Evolutionary conservation across 2,797 vertebrate genomes (phyloP).

Genomic region (Sebastes steindachneri): DNA sequence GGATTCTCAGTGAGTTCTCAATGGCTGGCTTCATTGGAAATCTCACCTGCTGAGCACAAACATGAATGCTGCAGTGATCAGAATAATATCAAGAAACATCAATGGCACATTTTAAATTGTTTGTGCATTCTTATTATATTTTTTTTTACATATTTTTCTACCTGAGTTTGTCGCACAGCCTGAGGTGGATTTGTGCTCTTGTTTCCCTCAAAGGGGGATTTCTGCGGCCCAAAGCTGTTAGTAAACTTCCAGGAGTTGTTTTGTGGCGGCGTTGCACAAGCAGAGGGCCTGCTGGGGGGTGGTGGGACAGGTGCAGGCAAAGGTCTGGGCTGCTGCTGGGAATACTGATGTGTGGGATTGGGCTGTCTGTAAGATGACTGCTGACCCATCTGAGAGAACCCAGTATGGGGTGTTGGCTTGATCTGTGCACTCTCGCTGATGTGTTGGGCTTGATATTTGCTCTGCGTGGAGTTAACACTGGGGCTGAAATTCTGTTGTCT

Average conservation of each 20-base stretch:
- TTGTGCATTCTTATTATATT: not conserved
- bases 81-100: not conserved
- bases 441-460: conserved; percentile 36
- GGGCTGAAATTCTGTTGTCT: conserved; percentile 55
- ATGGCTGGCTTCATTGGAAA: conserved; percentile 73
- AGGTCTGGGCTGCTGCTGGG: conserved; percentile 44
- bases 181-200: conserved; percentile 20
- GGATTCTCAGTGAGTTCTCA: conserved; percentile 88
- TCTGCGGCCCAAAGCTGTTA: conserved; percentile 59
- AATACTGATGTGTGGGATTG: conserved; percentile 39
- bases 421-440: conserved; percentile 34
- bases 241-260: conserved; percentile 73
- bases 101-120: not conserved
- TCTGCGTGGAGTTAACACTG: conserved; percentile 33
- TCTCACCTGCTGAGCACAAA: conserved; percentile 40
- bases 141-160: conserved; percentile 4
- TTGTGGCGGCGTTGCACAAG: conserved; percentile 35
- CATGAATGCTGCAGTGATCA: not conserved
- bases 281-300: conserved; percentile 30
- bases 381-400: conserved; percentile 57
- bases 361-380: conserved; percentile 47
- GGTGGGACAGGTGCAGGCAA: conserved; percentile 15
- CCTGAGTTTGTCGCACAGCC: conserved; percentile 27
- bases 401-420: conserved; percentile 35
- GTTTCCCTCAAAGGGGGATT: conserved; percentile 14